Percentiles rank a stretch among this genome's conserved stretches.
phyloP scores from a whole-genome alignment of 2,113 vertebrate species.

The Chionomys nivalis region DNA sequence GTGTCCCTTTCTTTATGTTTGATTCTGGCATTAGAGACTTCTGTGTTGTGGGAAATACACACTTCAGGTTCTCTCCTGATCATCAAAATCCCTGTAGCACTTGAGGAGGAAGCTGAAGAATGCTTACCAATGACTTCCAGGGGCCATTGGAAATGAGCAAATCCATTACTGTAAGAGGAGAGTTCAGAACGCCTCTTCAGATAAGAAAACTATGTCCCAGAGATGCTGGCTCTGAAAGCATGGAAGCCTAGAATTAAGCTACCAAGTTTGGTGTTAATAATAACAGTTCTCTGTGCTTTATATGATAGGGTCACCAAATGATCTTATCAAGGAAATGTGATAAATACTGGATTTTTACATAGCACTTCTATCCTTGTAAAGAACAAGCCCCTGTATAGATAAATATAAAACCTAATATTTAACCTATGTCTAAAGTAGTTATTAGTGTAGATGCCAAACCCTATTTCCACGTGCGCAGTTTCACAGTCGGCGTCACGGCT shows the following conservation, averaged over 20 bases:
- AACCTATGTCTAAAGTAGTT: background rate
- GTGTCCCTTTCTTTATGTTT: conserved; percentile 10
- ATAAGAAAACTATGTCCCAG: background rate
- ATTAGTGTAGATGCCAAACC: background rate
- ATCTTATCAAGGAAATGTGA: conserved; percentile 1
- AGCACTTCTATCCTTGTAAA: background rate
- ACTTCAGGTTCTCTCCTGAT: conserved; percentile 1
- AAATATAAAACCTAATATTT: background rate
- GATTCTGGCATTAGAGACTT: conserved; percentile 45
- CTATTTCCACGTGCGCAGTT: background rate
- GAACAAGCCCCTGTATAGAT: background rate
- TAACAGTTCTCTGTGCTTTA: background rate
- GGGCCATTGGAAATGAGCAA: background rate
- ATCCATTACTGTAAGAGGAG: background rate
- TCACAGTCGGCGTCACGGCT: background rate
- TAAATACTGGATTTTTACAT: conserved; percentile 8
- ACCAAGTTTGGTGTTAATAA: background rate
- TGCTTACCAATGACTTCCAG: background rate
- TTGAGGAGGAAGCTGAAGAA: conserved; percentile 4
- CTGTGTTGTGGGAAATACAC: conserved; percentile 43
- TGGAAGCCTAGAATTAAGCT: background rate
- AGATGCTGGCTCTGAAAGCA: background rate
- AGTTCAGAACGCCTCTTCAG: conserved; percentile 14
- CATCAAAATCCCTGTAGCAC: background rate
- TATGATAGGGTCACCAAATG: conserved; percentile 18